Evolutionary conservation across 2,797 vertebrate genomes (phyloP).

Genomic region (Dermochelys coriacea): DNA sequence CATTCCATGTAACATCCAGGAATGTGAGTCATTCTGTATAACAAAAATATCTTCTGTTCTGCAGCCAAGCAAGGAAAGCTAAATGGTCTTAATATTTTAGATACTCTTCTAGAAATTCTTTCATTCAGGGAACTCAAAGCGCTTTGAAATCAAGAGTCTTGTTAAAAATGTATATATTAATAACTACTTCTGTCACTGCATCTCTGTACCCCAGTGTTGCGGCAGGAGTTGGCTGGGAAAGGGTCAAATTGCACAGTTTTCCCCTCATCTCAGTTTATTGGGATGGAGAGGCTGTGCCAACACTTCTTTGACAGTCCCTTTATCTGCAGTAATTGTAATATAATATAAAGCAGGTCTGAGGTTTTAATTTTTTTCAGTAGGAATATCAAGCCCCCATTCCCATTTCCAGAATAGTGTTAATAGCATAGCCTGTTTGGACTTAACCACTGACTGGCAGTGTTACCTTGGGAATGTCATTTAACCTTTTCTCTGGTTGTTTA

Average conservation of each 20-base stretch:
- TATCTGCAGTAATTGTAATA: neutral
- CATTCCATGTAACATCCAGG: neutral
- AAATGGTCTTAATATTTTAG: neutral
- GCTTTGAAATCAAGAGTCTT: neutral
- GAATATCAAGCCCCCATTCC: neutral
- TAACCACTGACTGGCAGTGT: neutral
- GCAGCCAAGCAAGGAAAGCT: neutral
- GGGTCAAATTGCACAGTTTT: neutral
- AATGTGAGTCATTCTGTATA: neutral
- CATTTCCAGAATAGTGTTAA: neutral
- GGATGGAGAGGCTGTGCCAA: neutral
- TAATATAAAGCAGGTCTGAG: neutral
- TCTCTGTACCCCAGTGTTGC: neutral
- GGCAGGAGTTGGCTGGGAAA: neutral
- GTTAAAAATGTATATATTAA: too few species aligned
- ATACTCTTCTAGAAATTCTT: neutral
- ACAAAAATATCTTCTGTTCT: neutral
- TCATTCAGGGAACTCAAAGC: neutral
- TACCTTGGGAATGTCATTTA: neutral
- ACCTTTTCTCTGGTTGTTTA: neutral
- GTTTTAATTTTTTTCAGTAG: rapidly evolving
- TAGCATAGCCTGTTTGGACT: neutral
- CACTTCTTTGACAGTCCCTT: neutral
- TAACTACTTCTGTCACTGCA: neutral
- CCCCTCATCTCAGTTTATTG: neutral